Conservation (phyloP, 1,140 invertebrate species). For the Pseudomyrmex cubaensis region DNA sequence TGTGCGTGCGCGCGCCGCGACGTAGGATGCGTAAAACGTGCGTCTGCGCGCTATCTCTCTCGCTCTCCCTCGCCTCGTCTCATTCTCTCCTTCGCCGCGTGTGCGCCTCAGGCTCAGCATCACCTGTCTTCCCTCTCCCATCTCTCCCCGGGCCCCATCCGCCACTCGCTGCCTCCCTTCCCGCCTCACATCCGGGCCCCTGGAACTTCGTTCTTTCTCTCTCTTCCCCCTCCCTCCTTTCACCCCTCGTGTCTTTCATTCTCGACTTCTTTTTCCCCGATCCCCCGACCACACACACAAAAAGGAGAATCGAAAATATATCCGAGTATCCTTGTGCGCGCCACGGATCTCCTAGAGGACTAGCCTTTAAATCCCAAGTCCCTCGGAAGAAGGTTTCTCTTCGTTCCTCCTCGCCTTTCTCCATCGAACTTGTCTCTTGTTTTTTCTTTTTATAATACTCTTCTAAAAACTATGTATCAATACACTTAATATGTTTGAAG, state of each 20-base stretch:
- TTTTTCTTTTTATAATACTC: neutral
- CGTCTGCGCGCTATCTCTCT: constrained; percentile 61
- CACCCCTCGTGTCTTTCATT: constrained; percentile 36
- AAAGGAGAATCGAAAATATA: constrained; percentile 45
- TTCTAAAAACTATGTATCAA: neutral
- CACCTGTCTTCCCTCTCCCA: constrained; percentile 82
- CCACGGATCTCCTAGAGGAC: constrained; percentile 52
- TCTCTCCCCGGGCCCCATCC: constrained; percentile 44
- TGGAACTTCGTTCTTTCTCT: constrained; percentile 28
- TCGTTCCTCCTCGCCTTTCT: neutral
- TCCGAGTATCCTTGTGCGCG: constrained; percentile 39
- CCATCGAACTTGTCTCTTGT: constrained; percentile 1
- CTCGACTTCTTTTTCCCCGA: constrained; percentile 52
- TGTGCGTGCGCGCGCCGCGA: constrained; percentile 52
- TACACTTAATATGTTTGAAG: neutral
- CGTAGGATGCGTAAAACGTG: constrained; percentile 76
- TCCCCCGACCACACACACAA: neutral
- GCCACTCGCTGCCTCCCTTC: constrained; percentile 5
- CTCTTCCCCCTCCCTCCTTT: neutral
- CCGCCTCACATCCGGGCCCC: neutral
- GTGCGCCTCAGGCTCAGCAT: constrained; percentile 81
- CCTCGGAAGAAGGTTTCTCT: constrained; percentile 20
- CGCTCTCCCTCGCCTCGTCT: constrained; percentile 5
- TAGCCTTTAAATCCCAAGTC: constrained; percentile 57
- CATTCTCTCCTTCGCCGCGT: neutral